Percentiles rank a stretch among this genome's conserved stretches.
phyloP scores from a whole-genome alignment of 2,888 invertebrate species.

The Danaus chrysippus region DNA sequence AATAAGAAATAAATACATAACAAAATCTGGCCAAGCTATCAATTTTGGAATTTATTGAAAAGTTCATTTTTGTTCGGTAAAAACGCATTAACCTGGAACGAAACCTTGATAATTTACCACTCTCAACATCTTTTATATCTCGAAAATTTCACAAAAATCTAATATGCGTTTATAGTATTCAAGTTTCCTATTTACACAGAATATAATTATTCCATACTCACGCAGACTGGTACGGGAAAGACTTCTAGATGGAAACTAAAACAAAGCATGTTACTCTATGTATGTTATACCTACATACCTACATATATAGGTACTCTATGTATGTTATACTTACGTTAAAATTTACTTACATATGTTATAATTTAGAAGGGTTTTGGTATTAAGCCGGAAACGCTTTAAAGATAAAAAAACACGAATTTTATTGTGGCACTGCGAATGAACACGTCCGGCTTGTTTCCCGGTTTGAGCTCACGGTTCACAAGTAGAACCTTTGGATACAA shows the following conservation, averaged over 20 bases:
- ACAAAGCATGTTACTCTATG: neutral
- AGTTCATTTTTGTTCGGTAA: too few relatives aligned
- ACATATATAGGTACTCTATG: constrained; percentile 11
- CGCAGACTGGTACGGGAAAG: neutral
- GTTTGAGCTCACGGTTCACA: constrained; percentile 37
- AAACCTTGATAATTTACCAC: too few relatives aligned
- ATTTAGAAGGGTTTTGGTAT: constrained; percentile 33
- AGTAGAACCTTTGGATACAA: constrained; percentile 32
- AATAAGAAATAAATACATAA: too few relatives aligned
- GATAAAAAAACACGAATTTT: constrained; percentile 42
- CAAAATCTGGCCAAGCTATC: too few relatives aligned
- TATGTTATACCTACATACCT: too few relatives aligned
- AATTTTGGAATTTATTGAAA: too few relatives aligned
- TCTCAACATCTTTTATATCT: too few relatives aligned
- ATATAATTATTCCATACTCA: neutral
- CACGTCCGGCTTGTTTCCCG: constrained; percentile 40
- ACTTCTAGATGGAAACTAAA: neutral
- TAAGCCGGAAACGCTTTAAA: constrained; percentile 32
- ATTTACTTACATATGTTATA: constrained; percentile 34
- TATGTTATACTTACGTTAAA: constrained; percentile 30
- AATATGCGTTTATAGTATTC: too few relatives aligned
- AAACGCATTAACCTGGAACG: too few relatives aligned
- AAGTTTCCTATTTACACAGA: too few relatives aligned
- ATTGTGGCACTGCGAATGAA: constrained; percentile 41
- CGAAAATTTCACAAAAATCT: too few relatives aligned